phyloP scores from a whole-genome alignment of 2,797 vertebrate genomes.

The Darevskia nairensis region DNA sequence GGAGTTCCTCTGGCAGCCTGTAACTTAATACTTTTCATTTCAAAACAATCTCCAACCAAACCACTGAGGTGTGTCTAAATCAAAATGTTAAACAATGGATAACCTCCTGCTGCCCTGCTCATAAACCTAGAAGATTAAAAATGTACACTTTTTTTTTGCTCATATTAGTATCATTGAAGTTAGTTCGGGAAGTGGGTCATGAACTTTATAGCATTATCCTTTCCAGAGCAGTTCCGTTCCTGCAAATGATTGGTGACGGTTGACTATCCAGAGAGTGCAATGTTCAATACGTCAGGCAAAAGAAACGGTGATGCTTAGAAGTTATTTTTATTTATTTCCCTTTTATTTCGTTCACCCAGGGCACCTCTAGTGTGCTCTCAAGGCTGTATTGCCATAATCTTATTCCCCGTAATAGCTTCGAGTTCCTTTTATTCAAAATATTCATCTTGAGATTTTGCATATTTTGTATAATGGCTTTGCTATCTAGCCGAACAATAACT shows the following conservation, averaged over 20 bases:
- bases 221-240: accelerated
- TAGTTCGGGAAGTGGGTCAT: not conserved
- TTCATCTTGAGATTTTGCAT: constrained; percentile 12
- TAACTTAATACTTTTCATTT: not conserved
- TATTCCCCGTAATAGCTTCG: not conserved
- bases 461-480: constrained; percentile 5
- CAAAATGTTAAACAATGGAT: constrained; percentile 4
- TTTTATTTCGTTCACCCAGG: not conserved
- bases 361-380: not conserved
- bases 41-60: constrained; percentile 22
- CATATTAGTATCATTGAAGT: constrained; percentile 31
- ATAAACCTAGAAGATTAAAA: not conserved
- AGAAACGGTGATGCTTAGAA: not conserved
- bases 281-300: not conserved
- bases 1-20: not conserved
- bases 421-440: constrained; percentile 19
- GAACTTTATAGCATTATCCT: not conserved
- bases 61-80: not conserved
- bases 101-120: not conserved
- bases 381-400: not conserved
- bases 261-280: not conserved
- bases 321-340: constrained; percentile 11
- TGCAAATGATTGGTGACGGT: not conserved
- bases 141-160: not conserved
- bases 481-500: constrained; percentile 1